A percentile compares a stretch with the other conserved stretches of the same genome.
phyloP scores from a whole-genome alignment of 1,140 invertebrate species.

The Proales similis region DNA sequence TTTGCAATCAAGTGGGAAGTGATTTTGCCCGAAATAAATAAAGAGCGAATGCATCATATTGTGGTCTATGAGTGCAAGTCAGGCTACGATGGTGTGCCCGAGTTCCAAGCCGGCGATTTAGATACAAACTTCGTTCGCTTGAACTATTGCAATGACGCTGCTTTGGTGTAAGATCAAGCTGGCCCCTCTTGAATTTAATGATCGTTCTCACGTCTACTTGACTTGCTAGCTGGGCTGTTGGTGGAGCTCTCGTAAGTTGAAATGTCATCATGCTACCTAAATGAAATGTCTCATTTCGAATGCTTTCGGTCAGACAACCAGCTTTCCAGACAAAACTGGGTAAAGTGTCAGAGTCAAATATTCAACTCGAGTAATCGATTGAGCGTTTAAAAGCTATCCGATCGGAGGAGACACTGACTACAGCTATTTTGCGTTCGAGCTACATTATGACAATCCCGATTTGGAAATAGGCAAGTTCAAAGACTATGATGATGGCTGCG shows the following conservation, averaged over 20 bases:
- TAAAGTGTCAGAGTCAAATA: neutral
- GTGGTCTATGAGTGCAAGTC: constrained; percentile 14
- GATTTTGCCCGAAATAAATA: constrained; percentile 33
- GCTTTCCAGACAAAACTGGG: neutral
- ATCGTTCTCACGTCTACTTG: no score
- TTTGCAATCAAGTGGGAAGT: constrained; percentile 7
- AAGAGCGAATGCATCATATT: constrained; percentile 29
- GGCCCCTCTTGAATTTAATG: no score
- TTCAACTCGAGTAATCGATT: neutral
- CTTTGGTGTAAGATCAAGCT: no score
- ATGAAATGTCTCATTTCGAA: neutral
- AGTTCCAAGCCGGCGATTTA: constrained; percentile 14
- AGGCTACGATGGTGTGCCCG: constrained; percentile 7
- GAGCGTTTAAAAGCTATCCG: constrained; percentile 11
- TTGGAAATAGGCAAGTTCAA: neutral
- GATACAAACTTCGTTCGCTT: neutral
- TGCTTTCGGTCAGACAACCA: neutral
- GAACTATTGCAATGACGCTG: constrained; percentile 11
- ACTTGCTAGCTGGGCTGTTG: constrained; percentile 35
- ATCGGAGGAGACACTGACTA: constrained; percentile 21
- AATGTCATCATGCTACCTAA: neutral
- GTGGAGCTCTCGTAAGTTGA: neutral
- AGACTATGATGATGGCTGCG: no score
- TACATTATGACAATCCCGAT: constrained; percentile 37
- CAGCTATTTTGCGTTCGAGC: constrained; percentile 2